Evolutionary conservation across 2,113 vertebrate genomes (phyloP).

Genomic region (Tinamus guttatus): DNA sequence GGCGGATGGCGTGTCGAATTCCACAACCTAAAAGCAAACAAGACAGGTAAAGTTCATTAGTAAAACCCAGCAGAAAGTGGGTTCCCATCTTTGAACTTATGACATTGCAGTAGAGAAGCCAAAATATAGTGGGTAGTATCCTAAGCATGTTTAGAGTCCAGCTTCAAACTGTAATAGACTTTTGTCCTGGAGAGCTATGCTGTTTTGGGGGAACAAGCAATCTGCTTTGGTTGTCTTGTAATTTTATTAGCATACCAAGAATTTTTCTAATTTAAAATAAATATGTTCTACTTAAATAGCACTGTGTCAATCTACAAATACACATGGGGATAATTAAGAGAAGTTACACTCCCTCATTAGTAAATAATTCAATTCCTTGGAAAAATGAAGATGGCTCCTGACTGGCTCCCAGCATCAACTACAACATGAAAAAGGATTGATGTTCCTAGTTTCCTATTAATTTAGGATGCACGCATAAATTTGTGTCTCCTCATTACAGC

Average conservation of each 20-base stretch:
- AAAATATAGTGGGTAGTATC: neutral
- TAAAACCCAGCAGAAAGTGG: neutral
- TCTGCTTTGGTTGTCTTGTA: neutral
- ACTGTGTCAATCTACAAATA: neutral
- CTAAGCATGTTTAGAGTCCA: neutral
- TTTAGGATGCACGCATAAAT: neutral
- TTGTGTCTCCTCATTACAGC: neutral
- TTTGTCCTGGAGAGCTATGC: neutral
- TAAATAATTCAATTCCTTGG: neutral
- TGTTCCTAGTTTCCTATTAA: neutral
- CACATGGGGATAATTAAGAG: neutral
- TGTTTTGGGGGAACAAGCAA: neutral
- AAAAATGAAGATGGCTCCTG: neutral
- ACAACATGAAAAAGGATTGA: neutral
- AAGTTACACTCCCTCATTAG: neutral
- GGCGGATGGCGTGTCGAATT: conserved; percentile 91
- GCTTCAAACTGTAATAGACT: neutral
- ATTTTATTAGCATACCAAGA: neutral
- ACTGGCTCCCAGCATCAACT: neutral
- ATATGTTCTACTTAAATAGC: neutral
- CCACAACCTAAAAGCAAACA: conserved; percentile 86
- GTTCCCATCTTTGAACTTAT: neutral
- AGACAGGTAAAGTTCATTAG: neutral
- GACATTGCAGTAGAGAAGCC: neutral
- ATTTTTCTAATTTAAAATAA: too few relatives aligned